Percentiles rank a stretch among this genome's conserved stretches.
phyloP scores from a whole-genome alignment of 2,113 vertebrate genomes.

The Nibea albiflora region DNA sequence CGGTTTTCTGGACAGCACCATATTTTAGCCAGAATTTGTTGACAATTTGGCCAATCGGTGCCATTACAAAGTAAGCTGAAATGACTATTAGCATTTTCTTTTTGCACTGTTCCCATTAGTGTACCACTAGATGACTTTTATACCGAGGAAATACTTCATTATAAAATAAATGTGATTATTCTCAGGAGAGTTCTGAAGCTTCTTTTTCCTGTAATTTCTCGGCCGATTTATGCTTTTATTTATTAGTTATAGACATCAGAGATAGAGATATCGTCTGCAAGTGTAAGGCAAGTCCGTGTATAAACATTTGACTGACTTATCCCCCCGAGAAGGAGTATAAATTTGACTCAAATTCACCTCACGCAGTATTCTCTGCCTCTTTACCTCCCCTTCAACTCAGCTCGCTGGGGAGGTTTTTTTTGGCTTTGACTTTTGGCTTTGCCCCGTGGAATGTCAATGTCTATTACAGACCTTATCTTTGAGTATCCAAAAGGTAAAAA shows the following conservation, averaged over 20 bases:
- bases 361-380: not conserved
- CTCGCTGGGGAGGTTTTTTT: not conserved
- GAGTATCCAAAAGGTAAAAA: not conserved
- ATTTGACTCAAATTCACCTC: not conserved
- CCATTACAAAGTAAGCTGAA: not conserved
- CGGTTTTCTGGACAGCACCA: too few species aligned
- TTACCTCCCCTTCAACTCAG: not conserved
- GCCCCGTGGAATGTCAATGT: not conserved
- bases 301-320: not conserved
- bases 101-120: not conserved
- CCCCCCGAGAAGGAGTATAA: too few species aligned
- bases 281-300: not conserved
- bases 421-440: not conserved
- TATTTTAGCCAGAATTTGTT: not conserved
- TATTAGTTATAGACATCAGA: not conserved
- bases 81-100: not conserved
- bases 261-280: not conserved
- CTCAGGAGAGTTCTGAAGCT: not conserved
- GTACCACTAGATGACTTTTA: not conserved
- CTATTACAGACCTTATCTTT: not conserved
- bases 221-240: not conserved
- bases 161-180: not conserved
- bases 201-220: too few species aligned
- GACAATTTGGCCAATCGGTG: not conserved
- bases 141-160: not conserved